phyloP scores from a whole-genome alignment of 1,140 invertebrate species.

The Nautilus pompilius region DNA sequence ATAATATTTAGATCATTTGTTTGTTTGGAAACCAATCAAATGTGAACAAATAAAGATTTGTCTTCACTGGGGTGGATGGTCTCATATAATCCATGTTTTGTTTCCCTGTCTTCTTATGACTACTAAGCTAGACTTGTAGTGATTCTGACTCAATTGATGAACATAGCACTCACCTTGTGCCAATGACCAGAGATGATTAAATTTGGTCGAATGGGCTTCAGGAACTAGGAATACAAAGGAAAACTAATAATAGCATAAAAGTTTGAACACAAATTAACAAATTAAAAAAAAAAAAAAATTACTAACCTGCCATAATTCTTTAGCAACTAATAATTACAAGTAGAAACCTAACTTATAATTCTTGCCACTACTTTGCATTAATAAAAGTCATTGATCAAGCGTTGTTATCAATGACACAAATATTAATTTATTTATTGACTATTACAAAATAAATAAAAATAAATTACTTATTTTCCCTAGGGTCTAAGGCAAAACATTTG shows the following conservation, averaged over 20 bases:
- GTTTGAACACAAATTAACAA: too few species aligned
- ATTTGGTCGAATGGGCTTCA: conserved; percentile 64
- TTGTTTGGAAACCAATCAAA: neutral
- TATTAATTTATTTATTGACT: too few species aligned
- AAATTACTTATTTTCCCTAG: too few species aligned
- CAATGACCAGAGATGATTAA: conserved; percentile 83
- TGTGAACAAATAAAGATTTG: neutral
- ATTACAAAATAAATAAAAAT: too few species aligned
- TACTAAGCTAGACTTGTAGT: neutral
- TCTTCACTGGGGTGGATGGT: neutral
- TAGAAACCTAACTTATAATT: neutral
- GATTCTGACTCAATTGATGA: neutral
- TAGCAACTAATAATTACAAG: conserved; percentile 2
- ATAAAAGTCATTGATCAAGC: too few species aligned
- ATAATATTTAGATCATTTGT: too few species aligned
- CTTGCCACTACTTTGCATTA: too few species aligned
- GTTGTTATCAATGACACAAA: too few species aligned
- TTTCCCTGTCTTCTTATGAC: neutral
- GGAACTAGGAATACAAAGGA: conserved; percentile 28
- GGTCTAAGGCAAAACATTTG: too few species aligned
- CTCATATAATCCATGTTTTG: neutral
- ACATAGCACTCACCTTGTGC: conserved; percentile 60
- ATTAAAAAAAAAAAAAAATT: too few species aligned
- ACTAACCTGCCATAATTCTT: too few species aligned
- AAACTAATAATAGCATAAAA: too few species aligned